phyloP scores from a whole-genome alignment of 2,888 invertebrate genomes.

The Rhingia campestris region DNA sequence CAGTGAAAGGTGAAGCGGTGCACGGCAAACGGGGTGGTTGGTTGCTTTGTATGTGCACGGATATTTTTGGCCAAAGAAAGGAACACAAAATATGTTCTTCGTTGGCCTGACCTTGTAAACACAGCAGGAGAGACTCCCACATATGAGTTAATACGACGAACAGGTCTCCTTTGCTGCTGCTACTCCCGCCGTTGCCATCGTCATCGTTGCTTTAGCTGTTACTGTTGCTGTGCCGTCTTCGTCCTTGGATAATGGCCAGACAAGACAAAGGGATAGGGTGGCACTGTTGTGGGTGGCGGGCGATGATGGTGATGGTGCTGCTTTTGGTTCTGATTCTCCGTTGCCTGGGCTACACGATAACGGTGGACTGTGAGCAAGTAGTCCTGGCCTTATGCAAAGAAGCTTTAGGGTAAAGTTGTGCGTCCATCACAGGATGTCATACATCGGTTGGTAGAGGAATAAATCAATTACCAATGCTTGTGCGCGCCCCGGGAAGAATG shows the following conservation, averaged over 20 bases:
- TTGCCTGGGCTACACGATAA: constrained; percentile 36
- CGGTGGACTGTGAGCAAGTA: constrained; percentile 16
- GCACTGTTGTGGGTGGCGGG: constrained; percentile 28
- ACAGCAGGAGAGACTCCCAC: constrained; percentile 58
- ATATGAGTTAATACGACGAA: constrained; percentile 60
- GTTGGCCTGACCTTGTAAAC: constrained; percentile 65
- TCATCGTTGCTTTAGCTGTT: constrained; percentile 20
- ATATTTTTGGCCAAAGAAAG: constrained; percentile 63
- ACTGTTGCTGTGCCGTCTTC: constrained; percentile 50
- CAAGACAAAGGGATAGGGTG: constrained; percentile 53
- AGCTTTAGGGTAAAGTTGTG: constrained; percentile 30
- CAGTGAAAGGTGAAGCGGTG: not conserved
- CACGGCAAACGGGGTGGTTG: not conserved
- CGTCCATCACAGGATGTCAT: constrained; percentile 66
- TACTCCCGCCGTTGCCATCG: constrained; percentile 3
- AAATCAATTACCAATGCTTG: constrained; percentile 69
- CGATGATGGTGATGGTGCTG: not conserved
- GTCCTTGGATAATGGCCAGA: constrained; percentile 70
- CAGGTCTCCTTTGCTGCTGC: constrained; percentile 22
- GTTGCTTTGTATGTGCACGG: constrained; percentile 29
- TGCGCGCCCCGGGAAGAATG: constrained; percentile 39
- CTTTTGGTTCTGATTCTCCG: constrained; percentile 56
- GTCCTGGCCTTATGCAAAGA: constrained; percentile 53
- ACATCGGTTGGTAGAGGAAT: constrained; percentile 56
- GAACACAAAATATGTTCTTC: constrained; percentile 37